phyloP scores from a whole-genome alignment of 1,140 invertebrate species.

The Coptotermes formosanus region DNA sequence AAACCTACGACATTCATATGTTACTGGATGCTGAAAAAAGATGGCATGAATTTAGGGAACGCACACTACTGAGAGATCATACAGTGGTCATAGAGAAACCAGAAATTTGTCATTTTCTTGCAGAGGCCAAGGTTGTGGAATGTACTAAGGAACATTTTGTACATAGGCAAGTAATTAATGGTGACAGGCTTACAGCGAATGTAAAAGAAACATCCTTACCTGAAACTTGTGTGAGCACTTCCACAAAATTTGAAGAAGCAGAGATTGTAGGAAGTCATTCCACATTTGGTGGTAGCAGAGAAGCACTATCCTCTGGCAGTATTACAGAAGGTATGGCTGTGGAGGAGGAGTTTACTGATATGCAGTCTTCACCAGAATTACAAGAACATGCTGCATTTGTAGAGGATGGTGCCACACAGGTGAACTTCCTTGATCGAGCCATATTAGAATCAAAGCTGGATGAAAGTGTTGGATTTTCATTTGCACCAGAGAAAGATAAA shows the following conservation, averaged over 20 bases:
- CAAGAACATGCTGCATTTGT: background rate
- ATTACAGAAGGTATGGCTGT: too few relatives aligned
- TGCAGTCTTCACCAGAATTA: background rate
- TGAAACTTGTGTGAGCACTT: background rate
- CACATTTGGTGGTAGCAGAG: background rate
- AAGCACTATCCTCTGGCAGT: background rate
- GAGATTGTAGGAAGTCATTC: background rate
- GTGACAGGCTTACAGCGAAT: background rate
- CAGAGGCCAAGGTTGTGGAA: background rate
- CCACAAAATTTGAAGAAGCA: background rate
- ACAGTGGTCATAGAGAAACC: background rate
- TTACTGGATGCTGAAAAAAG: slow-evolving; percentile 33
- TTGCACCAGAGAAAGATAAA: background rate
- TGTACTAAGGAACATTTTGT: background rate
- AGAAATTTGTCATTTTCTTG: background rate
- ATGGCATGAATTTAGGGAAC: slow-evolving; percentile 7
- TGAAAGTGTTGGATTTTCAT: background rate
- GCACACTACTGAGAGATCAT: background rate
- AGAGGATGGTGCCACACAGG: background rate
- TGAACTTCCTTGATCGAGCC: background rate
- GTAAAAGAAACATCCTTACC: background rate
- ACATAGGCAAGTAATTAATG: background rate
- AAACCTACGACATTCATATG: background rate
- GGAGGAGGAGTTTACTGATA: background rate
- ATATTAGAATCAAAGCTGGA: background rate